phyloP scores from a whole-genome alignment of 2,113 vertebrate species.

The Sinocyclocheilus anophthalmus region DNA sequence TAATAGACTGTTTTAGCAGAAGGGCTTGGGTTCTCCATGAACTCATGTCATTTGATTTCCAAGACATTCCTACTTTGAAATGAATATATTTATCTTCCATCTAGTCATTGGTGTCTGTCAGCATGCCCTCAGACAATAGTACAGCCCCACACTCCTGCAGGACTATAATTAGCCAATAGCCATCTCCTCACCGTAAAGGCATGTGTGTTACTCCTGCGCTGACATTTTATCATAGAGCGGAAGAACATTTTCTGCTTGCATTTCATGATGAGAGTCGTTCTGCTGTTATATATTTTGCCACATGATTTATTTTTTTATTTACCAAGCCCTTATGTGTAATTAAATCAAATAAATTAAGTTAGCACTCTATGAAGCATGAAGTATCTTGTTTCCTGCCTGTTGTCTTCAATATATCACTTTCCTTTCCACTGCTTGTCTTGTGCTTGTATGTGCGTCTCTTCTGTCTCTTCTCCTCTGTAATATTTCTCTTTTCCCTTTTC shows the following conservation, averaged over 20 bases:
- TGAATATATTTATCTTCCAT: conserved; percentile 27
- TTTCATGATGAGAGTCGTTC: neutral
- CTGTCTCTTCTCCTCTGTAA: neutral
- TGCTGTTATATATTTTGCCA: neutral
- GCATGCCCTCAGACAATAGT: conserved; percentile 5
- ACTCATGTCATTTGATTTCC: conserved; percentile 25
- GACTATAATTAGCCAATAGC: conserved; percentile 19
- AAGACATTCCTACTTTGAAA: conserved; percentile 48
- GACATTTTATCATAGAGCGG: neutral
- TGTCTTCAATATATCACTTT: conserved; percentile 4
- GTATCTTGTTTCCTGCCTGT: conserved; percentile 12
- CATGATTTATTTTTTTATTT: neutral
- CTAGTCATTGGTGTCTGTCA: conserved; percentile 32
- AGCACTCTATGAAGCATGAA: neutral
- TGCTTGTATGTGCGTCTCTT: neutral
- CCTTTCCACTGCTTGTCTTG: neutral
- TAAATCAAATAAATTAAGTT: conserved; percentile 22
- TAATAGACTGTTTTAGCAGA: conserved; percentile 9
- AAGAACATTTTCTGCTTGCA: neutral
- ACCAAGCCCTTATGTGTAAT: neutral
- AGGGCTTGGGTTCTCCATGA: conserved; percentile 21
- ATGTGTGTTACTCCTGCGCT: neutral
- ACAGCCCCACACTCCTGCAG: neutral
- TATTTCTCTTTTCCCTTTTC: conserved; percentile 52
- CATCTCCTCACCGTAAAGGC: neutral